Evolutionary conservation across 1,140 invertebrate species (phyloP), one percentile per base, ranked within the genome.

Genomic region (Calliopsis andreniformis): DNA sequence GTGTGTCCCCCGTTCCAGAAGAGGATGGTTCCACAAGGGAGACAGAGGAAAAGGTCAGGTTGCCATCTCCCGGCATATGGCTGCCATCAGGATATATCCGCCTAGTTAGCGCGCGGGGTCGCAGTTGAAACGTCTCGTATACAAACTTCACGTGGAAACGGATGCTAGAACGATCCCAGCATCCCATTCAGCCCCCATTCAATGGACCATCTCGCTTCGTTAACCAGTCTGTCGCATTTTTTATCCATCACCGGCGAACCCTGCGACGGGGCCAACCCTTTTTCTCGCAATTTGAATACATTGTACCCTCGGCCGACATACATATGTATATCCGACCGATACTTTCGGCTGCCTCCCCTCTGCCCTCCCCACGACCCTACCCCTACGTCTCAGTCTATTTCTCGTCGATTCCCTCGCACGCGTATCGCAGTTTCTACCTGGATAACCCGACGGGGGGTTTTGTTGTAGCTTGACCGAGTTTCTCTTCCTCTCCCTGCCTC

Each of bases 181-280:
- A 91, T 92, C 91, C 91, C 85, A 92, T 92, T 92, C 85, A 91
- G 76, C 81, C 61, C 76, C 35, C 76, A 79, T 87, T 92, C 87
- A 92, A 92, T 92, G 91, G 89, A 92, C 90, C 90, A 91, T 89
- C 89, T 87, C 90, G 91, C 90, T 92, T 92, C 91, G 91, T 92
- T 92, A 92, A 92, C 90, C 91, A 92, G 91, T 91, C 91, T 92
- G 90, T 92, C 91, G 89, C 88, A 90, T 89, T 91, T 91, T 89
- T 91, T 89, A 84, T 58, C 82, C 78, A 85, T 85, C 82, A 81
- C 79, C 75, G 35, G 35, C 61, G 45, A 78, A 83, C 86, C 86
- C 86, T 79, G 82, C 68, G 83, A 53, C 84, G 86, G 86, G 88
- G 84, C 87, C 86, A 89, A 91, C 90, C 90, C 90, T 87, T 91